Evolutionary conservation across 2,888 invertebrate species (phyloP).

Genomic region (Seladonia tumulorum): DNA sequence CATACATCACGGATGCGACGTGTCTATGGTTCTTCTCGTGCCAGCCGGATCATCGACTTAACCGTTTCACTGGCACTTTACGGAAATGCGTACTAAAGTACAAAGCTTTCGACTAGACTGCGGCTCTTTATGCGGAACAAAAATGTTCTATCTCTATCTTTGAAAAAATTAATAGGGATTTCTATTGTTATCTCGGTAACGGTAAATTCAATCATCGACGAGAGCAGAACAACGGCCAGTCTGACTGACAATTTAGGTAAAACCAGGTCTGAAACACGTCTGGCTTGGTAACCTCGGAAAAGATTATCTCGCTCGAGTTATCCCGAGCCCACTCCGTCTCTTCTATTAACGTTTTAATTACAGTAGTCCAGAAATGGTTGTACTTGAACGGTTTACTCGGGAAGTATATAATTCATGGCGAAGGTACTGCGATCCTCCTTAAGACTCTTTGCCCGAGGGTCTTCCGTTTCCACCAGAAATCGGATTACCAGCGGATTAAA

Average conservation of each 20-base stretch:
- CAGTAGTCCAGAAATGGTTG: neutral
- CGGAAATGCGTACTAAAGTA: neutral
- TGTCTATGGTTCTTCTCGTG: slow-evolving; percentile 28
- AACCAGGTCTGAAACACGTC: neutral
- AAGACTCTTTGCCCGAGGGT: slow-evolving; percentile 33
- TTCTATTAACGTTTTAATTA: slow-evolving; percentile 11
- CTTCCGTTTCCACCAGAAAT: slow-evolving; percentile 56
- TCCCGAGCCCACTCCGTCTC: neutral
- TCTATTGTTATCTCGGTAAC: too few species aligned
- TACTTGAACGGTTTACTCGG: slow-evolving; percentile 11
- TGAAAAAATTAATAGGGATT: too few species aligned
- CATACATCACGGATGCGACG: slow-evolving; percentile 42
- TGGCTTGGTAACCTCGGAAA: neutral
- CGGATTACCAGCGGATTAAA: slow-evolving; percentile 66
- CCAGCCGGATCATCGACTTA: neutral
- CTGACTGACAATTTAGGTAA: neutral
- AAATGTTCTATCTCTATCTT: too few species aligned
- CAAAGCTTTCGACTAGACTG: neutral
- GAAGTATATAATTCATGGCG: slow-evolving; percentile 47
- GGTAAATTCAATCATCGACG: too few species aligned
- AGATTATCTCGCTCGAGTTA: neutral
- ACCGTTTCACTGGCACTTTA: neutral
- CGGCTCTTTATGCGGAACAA: neutral
- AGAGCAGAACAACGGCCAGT: too few species aligned
- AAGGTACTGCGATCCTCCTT: slow-evolving; percentile 36